These are phyloP conservation scores for Psococerastis gibbosa DNA, from an alignment of 2,888 invertebrate genomes.

Conservation along the genomic window DNA sequence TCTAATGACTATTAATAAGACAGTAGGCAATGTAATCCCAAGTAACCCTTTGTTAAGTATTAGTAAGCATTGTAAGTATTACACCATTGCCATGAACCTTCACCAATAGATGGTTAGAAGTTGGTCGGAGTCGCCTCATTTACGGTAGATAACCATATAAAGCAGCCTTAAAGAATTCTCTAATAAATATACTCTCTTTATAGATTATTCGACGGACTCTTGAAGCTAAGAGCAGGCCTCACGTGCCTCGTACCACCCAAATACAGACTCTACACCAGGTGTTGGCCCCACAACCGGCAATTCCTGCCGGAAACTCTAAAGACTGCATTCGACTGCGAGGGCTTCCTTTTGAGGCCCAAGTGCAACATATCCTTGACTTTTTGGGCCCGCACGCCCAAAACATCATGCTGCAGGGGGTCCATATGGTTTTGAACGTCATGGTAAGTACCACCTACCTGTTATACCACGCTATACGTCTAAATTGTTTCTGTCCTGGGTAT, in stretches of 20 bases:
- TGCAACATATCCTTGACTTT: constrained; percentile 91
- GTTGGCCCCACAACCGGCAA: constrained; percentile 46
- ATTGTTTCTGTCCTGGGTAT: too few species aligned
- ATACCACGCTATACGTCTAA: too few species aligned
- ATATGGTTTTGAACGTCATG: constrained; percentile 15
- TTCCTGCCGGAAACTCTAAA: constrained; percentile 83
- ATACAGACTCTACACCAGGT: neutral
- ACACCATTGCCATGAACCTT: too few species aligned
- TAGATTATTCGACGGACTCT: neutral
- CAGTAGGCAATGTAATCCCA: too few species aligned
- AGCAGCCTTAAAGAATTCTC: too few species aligned
- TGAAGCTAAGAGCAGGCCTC: neutral
- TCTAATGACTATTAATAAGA: too few species aligned
- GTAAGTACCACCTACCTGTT: constrained; percentile 4
- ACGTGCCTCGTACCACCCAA: neutral
- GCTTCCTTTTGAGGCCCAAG: constrained; percentile 88
- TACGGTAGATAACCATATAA: too few species aligned
- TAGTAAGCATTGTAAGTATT: too few species aligned
- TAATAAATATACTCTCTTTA: too few species aligned
- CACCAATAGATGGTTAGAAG: too few species aligned
- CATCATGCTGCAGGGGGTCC: constrained; percentile 91
- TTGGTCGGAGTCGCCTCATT: too few species aligned
- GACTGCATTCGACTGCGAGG: constrained; percentile 90
- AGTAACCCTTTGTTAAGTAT: too few species aligned
- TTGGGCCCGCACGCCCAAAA: constrained; percentile 90